A percentile compares a stretch with the other conserved stretches of the same genome.
Conservation (phyloP, 2,797 vertebrate genomes). For the Anableps anableps region DNA sequence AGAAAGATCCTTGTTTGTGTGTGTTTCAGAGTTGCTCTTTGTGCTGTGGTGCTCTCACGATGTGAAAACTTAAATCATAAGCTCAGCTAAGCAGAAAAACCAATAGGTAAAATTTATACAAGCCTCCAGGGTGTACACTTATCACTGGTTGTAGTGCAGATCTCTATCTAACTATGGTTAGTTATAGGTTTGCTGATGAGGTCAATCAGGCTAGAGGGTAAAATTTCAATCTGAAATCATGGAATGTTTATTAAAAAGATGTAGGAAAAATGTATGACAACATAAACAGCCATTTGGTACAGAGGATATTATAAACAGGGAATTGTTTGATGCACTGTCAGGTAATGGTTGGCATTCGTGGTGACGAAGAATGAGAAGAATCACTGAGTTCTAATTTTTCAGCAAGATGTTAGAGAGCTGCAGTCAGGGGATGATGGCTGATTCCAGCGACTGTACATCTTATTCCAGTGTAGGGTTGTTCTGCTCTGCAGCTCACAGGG, state of each 20-base stretch:
- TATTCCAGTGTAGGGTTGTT: slow-evolving; percentile 46
- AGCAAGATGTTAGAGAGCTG: slow-evolving; percentile 1
- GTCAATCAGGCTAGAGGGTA: slow-evolving; percentile 4
- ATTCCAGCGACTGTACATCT: slow-evolving; percentile 58
- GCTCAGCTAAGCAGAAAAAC: not conserved
- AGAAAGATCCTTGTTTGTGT: not conserved
- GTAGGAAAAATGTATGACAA: not conserved
- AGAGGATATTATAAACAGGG: not conserved
- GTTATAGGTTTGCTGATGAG: slow-evolving; percentile 41
- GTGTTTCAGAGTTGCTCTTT: not conserved
- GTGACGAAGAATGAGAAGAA: not conserved
- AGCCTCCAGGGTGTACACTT: slow-evolving; percentile 13
- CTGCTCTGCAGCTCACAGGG: slow-evolving; percentile 53
- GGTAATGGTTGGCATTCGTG: not conserved
- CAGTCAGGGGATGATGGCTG: slow-evolving; percentile 34
- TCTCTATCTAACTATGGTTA: slow-evolving; percentile 46
- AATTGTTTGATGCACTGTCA: not conserved
- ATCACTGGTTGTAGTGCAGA: slow-evolving; percentile 25
- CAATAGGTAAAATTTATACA: not conserved
- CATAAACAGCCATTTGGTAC: not conserved
- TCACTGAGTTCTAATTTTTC: not conserved
- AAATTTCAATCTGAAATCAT: not conserved
- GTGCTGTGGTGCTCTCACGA: not conserved
- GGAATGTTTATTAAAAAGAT: not conserved
- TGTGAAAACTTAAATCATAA: not conserved